These are phyloP conservation scores for Talpa occidentalis DNA, from an alignment of 2,113 vertebrate genomes.

Conservation along the genomic window DNA sequence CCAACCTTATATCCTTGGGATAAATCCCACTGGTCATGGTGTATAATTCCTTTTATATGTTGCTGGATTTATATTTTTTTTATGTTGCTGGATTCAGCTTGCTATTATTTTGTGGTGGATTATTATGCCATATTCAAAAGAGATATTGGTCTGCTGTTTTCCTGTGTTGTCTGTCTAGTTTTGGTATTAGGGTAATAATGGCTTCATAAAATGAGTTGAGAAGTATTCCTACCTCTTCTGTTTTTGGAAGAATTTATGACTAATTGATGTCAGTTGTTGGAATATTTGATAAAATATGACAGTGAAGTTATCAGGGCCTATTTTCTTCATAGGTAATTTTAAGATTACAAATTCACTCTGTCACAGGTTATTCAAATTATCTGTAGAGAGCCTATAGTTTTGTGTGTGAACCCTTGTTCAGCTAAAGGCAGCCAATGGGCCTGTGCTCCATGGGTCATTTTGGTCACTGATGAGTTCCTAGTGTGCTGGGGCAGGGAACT, in stretches of 20 bases:
- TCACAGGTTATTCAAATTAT: neutral
- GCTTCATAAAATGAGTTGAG: neutral
- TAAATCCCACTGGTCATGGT: constrained; percentile 6
- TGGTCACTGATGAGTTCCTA: neutral
- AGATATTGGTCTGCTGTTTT: neutral
- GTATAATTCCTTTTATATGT: neutral
- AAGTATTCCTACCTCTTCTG: neutral
- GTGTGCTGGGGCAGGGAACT: neutral
- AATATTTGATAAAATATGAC: neutral
- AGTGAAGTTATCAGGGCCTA: neutral
- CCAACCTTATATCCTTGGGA: neutral
- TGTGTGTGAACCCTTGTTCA: neutral
- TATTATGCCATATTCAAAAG: neutral
- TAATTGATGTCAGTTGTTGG: neutral
- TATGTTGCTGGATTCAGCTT: constrained; percentile 9
- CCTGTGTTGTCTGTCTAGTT: neutral
- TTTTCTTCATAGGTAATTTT: constrained; percentile 13
- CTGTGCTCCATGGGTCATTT: neutral
- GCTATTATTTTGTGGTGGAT: constrained; percentile 34
- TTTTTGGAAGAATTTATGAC: neutral
- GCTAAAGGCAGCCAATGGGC: neutral
- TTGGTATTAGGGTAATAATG: neutral
- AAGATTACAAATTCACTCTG: neutral
- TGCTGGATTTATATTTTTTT: neutral
- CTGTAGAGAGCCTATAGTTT: neutral